Base-by-base conservation (phyloP, 2,888 invertebrate species). In the Agyllia agylla region DNA sequence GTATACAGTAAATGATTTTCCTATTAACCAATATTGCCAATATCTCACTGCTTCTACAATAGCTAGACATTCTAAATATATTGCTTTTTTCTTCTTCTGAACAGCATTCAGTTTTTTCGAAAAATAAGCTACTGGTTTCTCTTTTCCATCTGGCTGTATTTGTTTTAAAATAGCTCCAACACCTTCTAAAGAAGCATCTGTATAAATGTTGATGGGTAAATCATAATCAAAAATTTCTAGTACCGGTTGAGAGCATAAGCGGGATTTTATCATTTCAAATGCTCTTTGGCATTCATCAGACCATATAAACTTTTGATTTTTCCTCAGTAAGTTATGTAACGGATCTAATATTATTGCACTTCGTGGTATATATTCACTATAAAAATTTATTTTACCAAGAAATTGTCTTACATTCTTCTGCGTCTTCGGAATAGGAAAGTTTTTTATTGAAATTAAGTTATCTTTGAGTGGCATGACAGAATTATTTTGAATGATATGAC, bases 401-500 rank as follows among this genome's bases (percentile, higher is more conserved):
- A 91, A 90, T 33, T 92, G 91, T 49, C 91, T 73, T 0, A 91
- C 64, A 35, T 93, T 91, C 84, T 91, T 92, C 33, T 77, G 73
- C 9, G 87, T 87, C 85, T 86, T 85, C 64, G 90, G 88, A 2
- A 84, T 33, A 13, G 93, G 91, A 90, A 92, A 70, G 20, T 91
- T 20, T 27, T 24, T 73, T 70, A 83, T 38, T 73, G 83, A 70
- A 17, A 38, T 35, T 20, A 38, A 84, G 24, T 31, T 73, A 38
- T 75, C 73, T 42, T 57, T 33, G 3, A 64, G 4, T n/a, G 81
- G 81, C n/a, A n/a, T 73, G n/a, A 93, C 77, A 17, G 92, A 24
- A 89, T 93, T 94, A 75, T 93, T 93, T 85, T 91, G 64, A 73
- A 94, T 94, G 81, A 94, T 89, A 81, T 94, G 94, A 89, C 94